These are phyloP conservation scores for Silurus aristotelis DNA, from an alignment of 2,797 vertebrate genomes.

Conservation along the genomic window DNA sequence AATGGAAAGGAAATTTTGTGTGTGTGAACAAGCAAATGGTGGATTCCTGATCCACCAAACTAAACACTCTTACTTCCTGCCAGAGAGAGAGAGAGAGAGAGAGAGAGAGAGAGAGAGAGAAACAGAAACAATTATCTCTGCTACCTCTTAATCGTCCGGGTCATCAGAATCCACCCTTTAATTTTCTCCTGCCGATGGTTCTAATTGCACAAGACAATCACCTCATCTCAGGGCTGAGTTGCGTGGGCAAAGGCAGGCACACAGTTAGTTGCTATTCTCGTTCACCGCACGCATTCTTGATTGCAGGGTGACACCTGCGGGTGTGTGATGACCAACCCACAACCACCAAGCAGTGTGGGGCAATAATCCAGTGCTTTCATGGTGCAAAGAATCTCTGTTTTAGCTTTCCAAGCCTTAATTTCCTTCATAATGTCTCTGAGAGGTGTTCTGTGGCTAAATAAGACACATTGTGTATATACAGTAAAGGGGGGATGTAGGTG, in stretches of 20 bases:
- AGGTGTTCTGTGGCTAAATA: neutral
- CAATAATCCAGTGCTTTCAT: neutral
- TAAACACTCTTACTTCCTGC: neutral
- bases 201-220: neutral
- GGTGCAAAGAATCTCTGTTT: neutral
- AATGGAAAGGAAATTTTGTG: neutral
- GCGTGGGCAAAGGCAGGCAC: neutral
- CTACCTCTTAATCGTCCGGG: neutral
- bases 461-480: too few species aligned
- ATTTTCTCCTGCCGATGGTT: neutral
- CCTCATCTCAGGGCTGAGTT: neutral
- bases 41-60: neutral
- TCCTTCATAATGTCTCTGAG: neutral
- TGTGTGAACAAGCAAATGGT: slow-evolving; percentile 11
- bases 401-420: neutral
- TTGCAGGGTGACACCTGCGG: slow-evolving; percentile 15
- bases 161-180: slow-evolving; percentile 18
- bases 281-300: neutral
- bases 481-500: too few species aligned
- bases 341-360: neutral
- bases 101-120: neutral
- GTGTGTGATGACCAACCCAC: slow-evolving; percentile 6
- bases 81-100: neutral
- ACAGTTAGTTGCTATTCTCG: neutral
- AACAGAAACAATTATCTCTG: neutral